Conservation (phyloP, 2,888 invertebrate species). For the Incurvaria masculella region DNA sequence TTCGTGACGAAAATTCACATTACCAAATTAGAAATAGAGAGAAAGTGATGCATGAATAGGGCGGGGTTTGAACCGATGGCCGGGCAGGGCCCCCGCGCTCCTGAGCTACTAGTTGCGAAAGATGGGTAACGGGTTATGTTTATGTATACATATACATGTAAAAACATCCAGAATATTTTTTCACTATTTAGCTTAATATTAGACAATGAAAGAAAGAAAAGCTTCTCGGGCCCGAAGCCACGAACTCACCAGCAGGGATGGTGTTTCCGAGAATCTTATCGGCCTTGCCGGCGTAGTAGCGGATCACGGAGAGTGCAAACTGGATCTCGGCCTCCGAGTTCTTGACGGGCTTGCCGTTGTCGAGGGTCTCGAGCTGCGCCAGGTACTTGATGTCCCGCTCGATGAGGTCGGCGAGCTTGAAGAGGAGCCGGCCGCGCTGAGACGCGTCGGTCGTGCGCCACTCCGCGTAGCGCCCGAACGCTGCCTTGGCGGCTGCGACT, state of each 20-base stretch:
- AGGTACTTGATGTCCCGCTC: conserved; percentile 70
- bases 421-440: conserved; percentile 68
- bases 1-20: too few species aligned
- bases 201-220: too few species aligned
- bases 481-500: conserved; percentile 74
- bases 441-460: conserved; percentile 86
- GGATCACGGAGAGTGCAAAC: conserved; percentile 59
- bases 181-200: too few species aligned
- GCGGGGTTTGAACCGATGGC: too few species aligned
- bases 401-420: conserved; percentile 72
- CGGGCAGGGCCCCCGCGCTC: too few species aligned
- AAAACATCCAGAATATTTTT: too few species aligned
- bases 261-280: conserved; percentile 82
- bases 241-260: conserved; percentile 63
- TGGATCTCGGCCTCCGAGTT: conserved; percentile 68
- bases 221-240: too few species aligned
- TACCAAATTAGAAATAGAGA: too few species aligned
- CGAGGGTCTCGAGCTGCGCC: conserved; percentile 88
- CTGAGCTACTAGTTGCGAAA: too few species aligned
- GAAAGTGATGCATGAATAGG: too few species aligned
- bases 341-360: conserved; percentile 90
- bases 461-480: conserved; percentile 67
- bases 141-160: too few species aligned
- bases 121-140: too few species aligned
- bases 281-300: conserved; percentile 91